Conservation (phyloP, 2,797 vertebrate genomes). For the Halcyon chelicuti region DNA sequence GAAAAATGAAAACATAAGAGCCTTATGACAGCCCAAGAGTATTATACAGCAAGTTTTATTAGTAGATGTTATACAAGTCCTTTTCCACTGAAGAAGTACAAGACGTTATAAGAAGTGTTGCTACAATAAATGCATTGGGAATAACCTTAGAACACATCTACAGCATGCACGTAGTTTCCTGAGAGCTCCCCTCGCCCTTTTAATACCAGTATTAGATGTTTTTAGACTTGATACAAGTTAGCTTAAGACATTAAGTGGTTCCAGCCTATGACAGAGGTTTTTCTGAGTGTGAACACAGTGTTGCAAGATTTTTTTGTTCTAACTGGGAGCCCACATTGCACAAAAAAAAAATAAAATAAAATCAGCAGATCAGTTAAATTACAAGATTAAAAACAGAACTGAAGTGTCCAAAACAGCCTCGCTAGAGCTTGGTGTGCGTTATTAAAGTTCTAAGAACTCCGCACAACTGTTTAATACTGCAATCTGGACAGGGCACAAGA, state of each 20-base stretch:
- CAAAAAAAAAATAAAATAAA: background rate
- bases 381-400: background rate
- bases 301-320: background rate
- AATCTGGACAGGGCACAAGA: background rate
- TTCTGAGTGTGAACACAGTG: background rate
- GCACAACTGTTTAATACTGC: background rate
- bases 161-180: fast-evolving
- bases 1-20: background rate
- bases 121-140: background rate
- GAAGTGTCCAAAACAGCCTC: background rate
- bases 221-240: background rate
- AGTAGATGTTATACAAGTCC: background rate
- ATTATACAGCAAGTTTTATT: background rate
- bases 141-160: background rate
- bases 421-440: background rate
- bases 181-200: background rate
- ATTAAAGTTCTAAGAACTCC: background rate
- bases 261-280: background rate
- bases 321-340: background rate
- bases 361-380: background rate
- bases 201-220: background rate
- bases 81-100: background rate
- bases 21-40: background rate
- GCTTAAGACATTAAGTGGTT: background rate
- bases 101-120: background rate